Evolutionary conservation across 1,140 invertebrate genomes (phyloP), one percentile per base, ranked within the genome.

Genomic region (Catajapyx aquilonaris): DNA sequence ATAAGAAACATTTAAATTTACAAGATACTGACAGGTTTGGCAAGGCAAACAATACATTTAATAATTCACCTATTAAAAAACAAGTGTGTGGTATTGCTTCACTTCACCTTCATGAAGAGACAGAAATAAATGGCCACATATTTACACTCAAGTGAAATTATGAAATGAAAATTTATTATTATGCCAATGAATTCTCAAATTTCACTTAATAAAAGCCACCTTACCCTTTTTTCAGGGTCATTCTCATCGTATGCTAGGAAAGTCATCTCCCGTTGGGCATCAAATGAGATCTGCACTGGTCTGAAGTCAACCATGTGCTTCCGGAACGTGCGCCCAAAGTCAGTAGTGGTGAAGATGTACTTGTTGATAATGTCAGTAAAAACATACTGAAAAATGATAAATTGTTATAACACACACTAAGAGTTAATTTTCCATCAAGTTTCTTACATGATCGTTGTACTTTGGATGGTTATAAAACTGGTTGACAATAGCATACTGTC

Each of bases 381-480:
- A 2, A 88, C 66, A 58, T 78, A 81, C 83, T 90, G 51, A 4
- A 66, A 62, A 39, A 44, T 46, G 55, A 48, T 42, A 42, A 18
- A 39, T 38, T 25, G 35, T 35, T 20, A 31, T 37, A 11, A 35
- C 30, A 39, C 4, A 25, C 16, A 36, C 28, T 25, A 31, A 7
- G 30, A 25, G n/a, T n/a, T 18, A 32, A 11, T 23, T 3, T 41
- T 20, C 20, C 20, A 18, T 22, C 16, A 38, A 25, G 2, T 19
- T 17, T 50, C 75, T 72, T 62, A 85, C 80, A 57, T 73, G 66
- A 44, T 68, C 68, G 44, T 73, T 75, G 46, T 68, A 68, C 39
- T 73, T 71, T 3, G 76, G 75, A 60, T 85, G 80, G 52, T 80
- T 83, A 46, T 75, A 80, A 57, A 85, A 86, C 45, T 77, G 81